Base-by-base conservation (phyloP, 2,113 vertebrate genomes). In the Percina caprodes region DNA sequence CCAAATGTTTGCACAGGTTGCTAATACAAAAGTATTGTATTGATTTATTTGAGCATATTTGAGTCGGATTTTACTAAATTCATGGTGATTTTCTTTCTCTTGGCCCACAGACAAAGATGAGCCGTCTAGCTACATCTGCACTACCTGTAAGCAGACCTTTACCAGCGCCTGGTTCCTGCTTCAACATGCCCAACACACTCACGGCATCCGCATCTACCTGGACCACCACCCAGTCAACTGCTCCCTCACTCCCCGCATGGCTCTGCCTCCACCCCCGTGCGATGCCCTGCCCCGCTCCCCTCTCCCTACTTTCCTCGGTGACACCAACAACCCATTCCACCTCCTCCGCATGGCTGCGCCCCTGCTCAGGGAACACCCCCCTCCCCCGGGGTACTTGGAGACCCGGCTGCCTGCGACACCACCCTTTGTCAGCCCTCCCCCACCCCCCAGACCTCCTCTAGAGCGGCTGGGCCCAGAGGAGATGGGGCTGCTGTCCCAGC, bases 81-180 rank as follows among this genome's bases (percentile, higher is more conserved):
- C 0, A 77, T 19, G 9, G 10, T 54, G 24, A 4, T 59, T 79
- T n/a, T 81, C 26, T 77, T 62, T 85, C 78, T 82, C 89, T 90
- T 86, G 89, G 88, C 86, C 94, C 87, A 71, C 94, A 99, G 98
- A 97, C 95, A 99, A 99, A 96, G 96, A 99, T 92, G 98, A 99
- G 95, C 98, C 98, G 89, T 98, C 98, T 94, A 99, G 97, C 96
- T 99, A 99, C 96, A 99, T 99, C 96, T 99, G 98, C 96, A 99
- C 98, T 88, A 97, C 97, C 89, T 99, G 98, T 94, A 99, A 99
- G 96, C 98, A 99, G 95, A 97, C 97, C 89, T 99, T 99, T 95
- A 97, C 92, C 96, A 99, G 97, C 84, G 98, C 98, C 93, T 99
- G 98, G 98, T 99, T 99, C 95, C 96, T 99, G 95, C 97, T 99